Conservation (phyloP, 1,140 invertebrate species). For the Formica selysi region DNA sequence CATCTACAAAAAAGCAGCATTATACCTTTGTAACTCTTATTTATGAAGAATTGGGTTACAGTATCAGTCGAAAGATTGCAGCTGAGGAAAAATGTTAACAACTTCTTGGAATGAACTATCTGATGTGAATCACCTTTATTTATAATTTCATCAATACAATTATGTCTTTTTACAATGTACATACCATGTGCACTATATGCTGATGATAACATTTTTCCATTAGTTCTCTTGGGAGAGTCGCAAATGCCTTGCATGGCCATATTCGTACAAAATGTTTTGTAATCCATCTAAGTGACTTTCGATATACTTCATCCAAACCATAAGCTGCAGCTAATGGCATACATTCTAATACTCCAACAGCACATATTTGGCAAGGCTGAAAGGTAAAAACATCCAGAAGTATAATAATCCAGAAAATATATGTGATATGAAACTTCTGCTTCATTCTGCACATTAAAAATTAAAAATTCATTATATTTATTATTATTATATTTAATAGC, state of each 20-base stretch:
- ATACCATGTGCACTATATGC: constrained; percentile 91
- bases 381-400: constrained; percentile 72
- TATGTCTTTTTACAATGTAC: not conserved
- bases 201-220: constrained; percentile 94
- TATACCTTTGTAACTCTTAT: not conserved
- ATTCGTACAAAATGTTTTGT: constrained; percentile 94
- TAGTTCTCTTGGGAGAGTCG: constrained; percentile 92
- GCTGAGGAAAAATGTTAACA: not conserved
- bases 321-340: constrained; percentile 93
- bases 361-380: constrained; percentile 92
- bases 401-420: constrained; percentile 8
- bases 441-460: not conserved
- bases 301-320: constrained; percentile 94
- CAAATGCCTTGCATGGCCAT: constrained; percentile 95
- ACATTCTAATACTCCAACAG: constrained; percentile 93
- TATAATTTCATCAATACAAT: not conserved
- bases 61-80: not conserved
- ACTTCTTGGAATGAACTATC: not conserved
- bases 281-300: constrained; percentile 94
- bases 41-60: not conserved
- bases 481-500: not conserved
- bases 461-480: not conserved
- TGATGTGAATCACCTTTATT: not conserved
- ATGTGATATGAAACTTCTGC: not conserved
- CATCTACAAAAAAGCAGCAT: not conserved